Base-by-base conservation (phyloP, 2,888 invertebrate genomes). In the Eupithecia centaureata region DNA sequence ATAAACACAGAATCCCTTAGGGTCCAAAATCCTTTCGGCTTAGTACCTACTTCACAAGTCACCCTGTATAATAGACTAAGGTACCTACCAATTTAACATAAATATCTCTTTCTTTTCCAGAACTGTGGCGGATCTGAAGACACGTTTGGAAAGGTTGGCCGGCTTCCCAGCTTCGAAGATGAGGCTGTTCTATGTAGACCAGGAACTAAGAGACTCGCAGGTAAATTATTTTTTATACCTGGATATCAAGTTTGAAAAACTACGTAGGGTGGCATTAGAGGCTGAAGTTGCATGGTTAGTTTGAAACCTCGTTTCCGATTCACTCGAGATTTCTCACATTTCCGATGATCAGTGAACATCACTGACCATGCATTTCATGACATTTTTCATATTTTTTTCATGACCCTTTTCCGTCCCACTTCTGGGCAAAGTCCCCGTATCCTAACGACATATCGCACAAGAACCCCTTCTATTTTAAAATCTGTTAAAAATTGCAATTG, bases 171-270 rank as follows among this genome's bases (percentile, higher is more conserved):
- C 96, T 0, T 95, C 96, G 63, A 96, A 97, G 88, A 97, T 98
- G 97, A 94, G 97, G 73, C 94, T 99, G 25, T 98, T 96, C 89
- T 98, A 98, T 86, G 95, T 97, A 12, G 98, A 98, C 86, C 96
- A 97, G 87, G 97, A 96, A 77, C 90, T 95, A 59, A 92, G 95
- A 73, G 96, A 96, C 79, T 91, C 94, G 28, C 93, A 95, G 94
- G 92, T 90, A 75, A 79, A 42, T 70, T 69, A 60, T 22, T 15
- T 32, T 47, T 22, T 47, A 47, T 5, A 35, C 35, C 7, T 5
- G 7, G 5, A 2, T 38, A 35, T n/a, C 3, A 5, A 35, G n/a
- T 15, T 7, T 8, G n/a, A 18, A 18, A 18, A n/a, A 38, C n/a
- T 38, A n/a, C 15, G 15, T 15, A 35, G 35, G 15, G 42, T 42